Base-by-base conservation (phyloP, 1,140 invertebrate genomes). In the Rhagoletis zephyria region DNA sequence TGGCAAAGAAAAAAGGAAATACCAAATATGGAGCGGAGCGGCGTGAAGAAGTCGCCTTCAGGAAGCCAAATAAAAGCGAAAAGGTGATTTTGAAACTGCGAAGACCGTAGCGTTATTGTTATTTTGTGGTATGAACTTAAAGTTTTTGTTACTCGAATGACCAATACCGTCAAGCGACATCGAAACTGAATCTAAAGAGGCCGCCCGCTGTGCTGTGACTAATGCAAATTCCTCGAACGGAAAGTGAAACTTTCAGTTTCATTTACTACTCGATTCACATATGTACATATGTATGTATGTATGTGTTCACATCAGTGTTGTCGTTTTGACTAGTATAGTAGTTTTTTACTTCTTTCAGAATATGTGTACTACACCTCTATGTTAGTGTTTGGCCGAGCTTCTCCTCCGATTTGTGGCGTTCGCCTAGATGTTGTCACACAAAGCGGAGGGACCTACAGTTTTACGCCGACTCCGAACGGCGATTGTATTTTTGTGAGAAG, bases 31-130 rank as follows among this genome's bases (percentile, higher is more conserved):
- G 40, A 42, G 40, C 9, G 42, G 67, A 48, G 42, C 9, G 12
- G 67, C 45, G 64, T 4, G 10, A 70, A 45, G 40, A 70, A 70
- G 51, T 77, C 70, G 70, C 14, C 74, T 51, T n/a, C 45, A 48
- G 74, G 74, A 81, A 81, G 74, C 74, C 74, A 81, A 81, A 81
- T 51, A 81, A 81, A 81, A 81, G 74, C 74, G 74, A 81, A 81
- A 81, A 59, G 51, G 74, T 81, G 48, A 81, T n/a, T 56, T 56
- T 5, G 74, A 19, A 81, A 51, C 16, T 51, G 45, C 16, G 56
- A 81, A 81, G 42, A 40, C 30, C 30, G 40, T 9, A 67, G 4
- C 64, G 40, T 3, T 40, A 30, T 67, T 67, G 19, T 67, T 67
- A 42, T 67, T 67, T 42, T 56, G 51, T 56, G 51, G 51, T 56